Evolutionary conservation across 2,113 vertebrate genomes (phyloP).

Genomic region (Bubo bubo): DNA sequence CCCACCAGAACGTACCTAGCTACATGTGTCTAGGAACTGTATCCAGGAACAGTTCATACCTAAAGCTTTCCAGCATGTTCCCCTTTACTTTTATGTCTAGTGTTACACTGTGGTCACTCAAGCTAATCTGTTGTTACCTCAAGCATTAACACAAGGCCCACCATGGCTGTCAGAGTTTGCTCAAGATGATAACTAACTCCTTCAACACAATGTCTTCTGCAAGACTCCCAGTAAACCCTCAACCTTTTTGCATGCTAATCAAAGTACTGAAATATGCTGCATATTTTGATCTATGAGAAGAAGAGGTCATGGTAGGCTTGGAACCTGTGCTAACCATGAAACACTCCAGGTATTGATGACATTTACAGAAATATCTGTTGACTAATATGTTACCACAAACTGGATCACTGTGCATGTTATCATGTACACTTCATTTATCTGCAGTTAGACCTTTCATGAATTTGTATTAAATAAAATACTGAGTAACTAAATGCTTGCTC

Average conservation of each 20-base stretch:
- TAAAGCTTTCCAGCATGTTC: not conserved
- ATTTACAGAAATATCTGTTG: not conserved
- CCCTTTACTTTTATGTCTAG: not conserved
- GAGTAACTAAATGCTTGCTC: not conserved
- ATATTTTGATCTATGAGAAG: not conserved
- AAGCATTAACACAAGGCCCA: not conserved
- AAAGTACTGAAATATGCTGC: not conserved
- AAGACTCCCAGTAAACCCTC: not conserved
- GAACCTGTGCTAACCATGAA: not conserved
- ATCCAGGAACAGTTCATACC: not conserved
- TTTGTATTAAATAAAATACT: conserved; percentile 10
- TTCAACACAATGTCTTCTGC: not conserved
- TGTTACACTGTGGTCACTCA: not conserved
- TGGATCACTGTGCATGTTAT: not conserved
- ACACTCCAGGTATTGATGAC: not conserved
- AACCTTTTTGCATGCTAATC: not conserved
- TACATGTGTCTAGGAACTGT: not conserved
- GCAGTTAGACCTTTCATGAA: not conserved
- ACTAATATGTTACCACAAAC: not conserved
- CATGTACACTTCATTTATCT: not conserved
- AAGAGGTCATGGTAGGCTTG: not conserved
- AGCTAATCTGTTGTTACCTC: not conserved
- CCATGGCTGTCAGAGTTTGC: not conserved
- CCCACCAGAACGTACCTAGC: not conserved
- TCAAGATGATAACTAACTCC: not conserved